These are phyloP conservation scores for Anniella stebbinsi DNA, from an alignment of 2,797 vertebrate species.

Conservation along the genomic window DNA sequence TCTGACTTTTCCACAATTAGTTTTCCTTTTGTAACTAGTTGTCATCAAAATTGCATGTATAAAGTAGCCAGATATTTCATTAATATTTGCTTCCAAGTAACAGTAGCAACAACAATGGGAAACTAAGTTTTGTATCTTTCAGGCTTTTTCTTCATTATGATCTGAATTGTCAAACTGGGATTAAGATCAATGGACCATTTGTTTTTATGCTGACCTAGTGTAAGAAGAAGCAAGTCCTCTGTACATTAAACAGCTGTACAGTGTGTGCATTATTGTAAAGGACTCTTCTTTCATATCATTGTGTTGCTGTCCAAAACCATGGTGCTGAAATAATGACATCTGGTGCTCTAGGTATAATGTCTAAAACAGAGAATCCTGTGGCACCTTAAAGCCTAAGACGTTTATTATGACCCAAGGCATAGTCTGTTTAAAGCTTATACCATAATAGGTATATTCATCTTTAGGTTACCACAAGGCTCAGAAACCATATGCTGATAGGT, in stretches of 20 bases:
- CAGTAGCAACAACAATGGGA: background rate
- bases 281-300: background rate
- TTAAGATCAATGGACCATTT: background rate
- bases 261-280: background rate
- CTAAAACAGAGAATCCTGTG: background rate
- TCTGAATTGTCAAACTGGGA: background rate
- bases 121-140: background rate
- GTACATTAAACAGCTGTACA: background rate
- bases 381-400: background rate
- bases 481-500: background rate
- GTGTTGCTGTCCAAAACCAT: constrained; percentile 83
- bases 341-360: background rate
- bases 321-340: constrained; percentile 84
- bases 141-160: background rate
- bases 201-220: background rate
- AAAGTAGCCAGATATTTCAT: background rate
- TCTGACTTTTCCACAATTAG: background rate
- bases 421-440: background rate
- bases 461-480: background rate
- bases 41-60: background rate
- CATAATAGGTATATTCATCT: background rate
- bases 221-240: background rate
- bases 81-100: background rate
- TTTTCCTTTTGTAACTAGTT: background rate
- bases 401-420: background rate